Evolutionary conservation across 2,113 vertebrate genomes (phyloP), one percentile per base, ranked within the genome.

Genomic region (Leptocoma aspasia): DNA sequence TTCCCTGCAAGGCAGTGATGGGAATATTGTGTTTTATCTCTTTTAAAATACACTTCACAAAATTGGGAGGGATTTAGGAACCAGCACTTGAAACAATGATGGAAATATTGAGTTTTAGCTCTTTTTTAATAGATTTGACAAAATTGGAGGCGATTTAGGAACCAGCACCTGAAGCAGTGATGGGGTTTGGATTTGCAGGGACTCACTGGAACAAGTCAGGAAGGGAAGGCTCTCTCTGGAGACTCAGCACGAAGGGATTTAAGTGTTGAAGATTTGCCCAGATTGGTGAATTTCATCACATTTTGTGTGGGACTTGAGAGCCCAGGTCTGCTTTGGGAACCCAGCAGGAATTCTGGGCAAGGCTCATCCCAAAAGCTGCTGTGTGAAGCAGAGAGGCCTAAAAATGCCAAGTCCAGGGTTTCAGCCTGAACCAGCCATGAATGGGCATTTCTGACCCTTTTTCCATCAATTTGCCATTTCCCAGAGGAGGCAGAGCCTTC

Each of bases 361-460:
- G 17, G 23, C 50, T 42, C 59, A n/a, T 52, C 56, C 69, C 45
- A 45, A 44, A 50, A 54, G 37, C 33, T 12, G 6, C 6, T 2
- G 1, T 2, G 11, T 9, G 37, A 20, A 68, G 35, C 45, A 63
- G 59, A 72, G 54, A 15, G 16, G 18, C 3, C 1, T 2, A 13
- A 10, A 85, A 66, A 44, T 3, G 11, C 6, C 35, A 9, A 3
- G 39, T n/a, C 19, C 13, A 2, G 24, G 0, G 2, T n/a, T 5
- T 0, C 2, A 28, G 16, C 7, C 17, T 11, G 33, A 30, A 6
- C 6, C 37, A 64, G 14, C 4, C 10, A 2, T 0, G 8, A n/a
- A 28, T 4, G 30, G 35, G 23, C 12, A 6, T 19, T 86, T 56
- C 44, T 24, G 35, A 2, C 5, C 27, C n/a, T 28, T 41, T 37